Base-by-base conservation (phyloP, 1,140 invertebrate species). In the Ceratoteleas bidentatus region DNA sequence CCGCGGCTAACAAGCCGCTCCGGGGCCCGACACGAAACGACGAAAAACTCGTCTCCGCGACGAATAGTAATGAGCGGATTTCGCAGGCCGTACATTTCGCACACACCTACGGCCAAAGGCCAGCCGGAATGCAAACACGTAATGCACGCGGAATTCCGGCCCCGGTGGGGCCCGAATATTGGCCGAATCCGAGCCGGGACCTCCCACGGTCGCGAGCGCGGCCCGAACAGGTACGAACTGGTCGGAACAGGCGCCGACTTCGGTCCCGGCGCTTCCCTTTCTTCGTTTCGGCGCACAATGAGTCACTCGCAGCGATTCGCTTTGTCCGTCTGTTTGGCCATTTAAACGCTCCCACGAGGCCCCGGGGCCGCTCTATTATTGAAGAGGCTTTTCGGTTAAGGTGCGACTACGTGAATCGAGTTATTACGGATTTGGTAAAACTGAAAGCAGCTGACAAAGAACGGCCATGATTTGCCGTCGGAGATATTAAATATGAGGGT, bases 391-490 rank as follows among this genome's bases (percentile, higher is more conserved):
- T 66, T 66, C 24, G 50, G 16, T 56, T 53, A 10, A n/a, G 9
- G 8, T 43, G 9, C n/a, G 8, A 10, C n/a, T 43, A 9, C 40
- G 40, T 43, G 8, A 10, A 10, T n/a, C 9, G 40, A n/a, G 40
- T 43, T 43, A 10, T 84, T 95, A 94, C 49, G 95, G 95, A 85
- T 94, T 94, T 34, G 95, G 93, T 24, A 24, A 24, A 24, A 24
- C 24, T 24, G 24, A 24, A 24, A 24, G 24, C 24, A 24, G 24
- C 24, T 24, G 24, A 24, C 24, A 24, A 24, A 24, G 24, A 24
- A 24, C 24, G 24, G 24, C 1, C 4, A 24, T 24, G 24, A 4
- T 24, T 24, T n/a, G n/a, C n/a, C 24, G 24, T 24, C 24, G 1
- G 24, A 24, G 24, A n/a, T n/a, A n/a, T n/a, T n/a, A n/a, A n/a